Conservation (phyloP, 2,888 invertebrate species). For the Cryptocephalus primarius region DNA sequence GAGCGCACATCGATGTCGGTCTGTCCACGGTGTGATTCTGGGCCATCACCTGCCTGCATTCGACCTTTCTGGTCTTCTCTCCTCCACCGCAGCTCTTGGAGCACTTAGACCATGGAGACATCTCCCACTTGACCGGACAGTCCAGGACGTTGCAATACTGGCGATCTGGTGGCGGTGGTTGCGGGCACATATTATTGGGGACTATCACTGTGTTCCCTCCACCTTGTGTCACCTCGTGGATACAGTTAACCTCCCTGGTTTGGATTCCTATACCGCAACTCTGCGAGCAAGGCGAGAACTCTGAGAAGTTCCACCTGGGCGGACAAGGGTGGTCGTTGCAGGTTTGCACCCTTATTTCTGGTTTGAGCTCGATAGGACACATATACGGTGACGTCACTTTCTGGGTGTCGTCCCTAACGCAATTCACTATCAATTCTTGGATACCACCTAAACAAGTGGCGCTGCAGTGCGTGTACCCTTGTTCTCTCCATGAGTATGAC, state of each 20-base stretch:
- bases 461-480: slow-evolving; percentile 87
- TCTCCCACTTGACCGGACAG: slow-evolving; percentile 81
- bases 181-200: slow-evolving; percentile 88
- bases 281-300: slow-evolving; percentile 82
- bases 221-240: slow-evolving; percentile 75
- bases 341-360: slow-evolving; percentile 63
- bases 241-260: slow-evolving; percentile 80
- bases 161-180: slow-evolving; percentile 78
- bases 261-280: slow-evolving; percentile 92
- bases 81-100: slow-evolving; percentile 91
- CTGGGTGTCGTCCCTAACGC: slow-evolving; percentile 76
- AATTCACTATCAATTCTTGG: slow-evolving; percentile 79
- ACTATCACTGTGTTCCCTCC: slow-evolving; percentile 83
- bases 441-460: slow-evolving; percentile 69
- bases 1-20: slow-evolving; percentile 62
- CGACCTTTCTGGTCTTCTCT: slow-evolving; percentile 68
- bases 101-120: slow-evolving; percentile 84
- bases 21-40: slow-evolving; percentile 82
- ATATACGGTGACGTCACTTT: slow-evolving; percentile 79
- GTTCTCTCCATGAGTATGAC: slow-evolving; percentile 80
- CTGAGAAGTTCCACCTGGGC: slow-evolving; percentile 84
- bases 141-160: slow-evolving; percentile 88
- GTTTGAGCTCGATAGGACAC: slow-evolving; percentile 78
- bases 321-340: slow-evolving; percentile 89
- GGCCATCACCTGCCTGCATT: slow-evolving; percentile 88